phyloP scores from a whole-genome alignment of 2,797 vertebrate genomes.

The Sphenodon punctatus region DNA sequence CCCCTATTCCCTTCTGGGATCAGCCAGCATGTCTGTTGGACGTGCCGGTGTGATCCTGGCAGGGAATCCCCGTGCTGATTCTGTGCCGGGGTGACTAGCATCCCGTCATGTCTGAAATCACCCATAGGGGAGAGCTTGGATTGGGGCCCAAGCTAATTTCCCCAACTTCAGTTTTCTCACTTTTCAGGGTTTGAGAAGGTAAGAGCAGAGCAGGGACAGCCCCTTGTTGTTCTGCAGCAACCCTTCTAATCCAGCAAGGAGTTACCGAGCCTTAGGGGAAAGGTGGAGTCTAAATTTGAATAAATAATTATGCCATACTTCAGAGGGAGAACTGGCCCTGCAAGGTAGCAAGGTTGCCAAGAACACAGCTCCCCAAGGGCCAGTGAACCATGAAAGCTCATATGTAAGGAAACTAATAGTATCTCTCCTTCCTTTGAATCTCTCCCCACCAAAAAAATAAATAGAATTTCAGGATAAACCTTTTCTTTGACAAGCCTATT shows the following conservation, averaged over 20 bases:
- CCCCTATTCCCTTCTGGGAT: no score
- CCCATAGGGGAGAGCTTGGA: no score
- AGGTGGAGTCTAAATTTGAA: no score
- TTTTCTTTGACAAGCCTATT: neutral
- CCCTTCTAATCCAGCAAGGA: neutral
- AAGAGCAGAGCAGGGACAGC: no score
- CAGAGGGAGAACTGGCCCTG: neutral
- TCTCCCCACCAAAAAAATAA: slow-evolving; percentile 8
- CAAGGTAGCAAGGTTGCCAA: neutral
- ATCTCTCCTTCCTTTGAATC: no score
- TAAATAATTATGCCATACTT: neutral
- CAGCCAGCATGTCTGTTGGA: no score
- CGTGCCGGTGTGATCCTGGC: no score
- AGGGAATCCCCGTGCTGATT: no score
- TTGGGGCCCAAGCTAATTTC: neutral
- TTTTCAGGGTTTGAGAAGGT: no score
- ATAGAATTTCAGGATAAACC: neutral
- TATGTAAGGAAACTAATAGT: neutral
- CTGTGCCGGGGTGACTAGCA: no score
- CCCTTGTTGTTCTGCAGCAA: neutral
- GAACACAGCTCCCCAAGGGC: slow-evolving; percentile 30
- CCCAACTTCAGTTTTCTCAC: neutral
- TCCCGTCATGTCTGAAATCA: no score
- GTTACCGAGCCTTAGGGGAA: no score
- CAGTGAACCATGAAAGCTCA: slow-evolving; percentile 8